Base-by-base conservation (phyloP, 2,113 vertebrate genomes). In the Barbus barbus region DNA sequence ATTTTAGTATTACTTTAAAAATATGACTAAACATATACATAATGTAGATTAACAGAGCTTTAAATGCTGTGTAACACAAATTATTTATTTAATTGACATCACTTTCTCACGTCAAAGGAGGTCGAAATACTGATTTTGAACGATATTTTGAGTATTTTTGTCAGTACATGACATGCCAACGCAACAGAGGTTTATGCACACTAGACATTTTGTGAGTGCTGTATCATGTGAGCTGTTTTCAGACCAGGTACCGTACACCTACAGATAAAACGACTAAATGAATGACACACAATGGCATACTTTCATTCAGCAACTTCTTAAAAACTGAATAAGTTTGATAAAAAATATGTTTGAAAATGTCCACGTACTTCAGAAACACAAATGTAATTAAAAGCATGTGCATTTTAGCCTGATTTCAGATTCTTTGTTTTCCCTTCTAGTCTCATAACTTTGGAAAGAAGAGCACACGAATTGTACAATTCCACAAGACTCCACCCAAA, bases 401-500 rank as follows among this genome's bases (percentile, higher is more conserved):
- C 84, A 84, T 56, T 84, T 56, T 2, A 26, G 26, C 7, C 67
- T 71, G 36, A 44, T 86, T 20, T 88, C 73, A 14, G 56, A 80
- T 84, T 84, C 72, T 81, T 84, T 88, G 44, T 82, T 84, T 85
- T 90, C 41, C 22, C 9, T 63, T 33, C 48, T 53, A 77, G 74
- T 90, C 78, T 76, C 2, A 36, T 41, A 86, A 75, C 84, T 61
- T 80, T 76, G 74, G 60, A 84, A 82, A 83, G 58, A 87, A 81
- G 77, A 83, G 51, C 84, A 77, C 78, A 77, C 81, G 69, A 88
- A 90, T 90, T 90, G 89, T 88, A 87, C 86, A 78, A 84, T 90
- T 88, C 84, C 75, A 33, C 18, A 61, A 85, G 92, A 93, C 94
- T 93, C 93, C 94, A 92, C 94, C 94, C 94, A 90, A 86, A 89